phyloP scores from a whole-genome alignment of 23 tunicate genomes.

The Halocynthia aurantium region DNA sequence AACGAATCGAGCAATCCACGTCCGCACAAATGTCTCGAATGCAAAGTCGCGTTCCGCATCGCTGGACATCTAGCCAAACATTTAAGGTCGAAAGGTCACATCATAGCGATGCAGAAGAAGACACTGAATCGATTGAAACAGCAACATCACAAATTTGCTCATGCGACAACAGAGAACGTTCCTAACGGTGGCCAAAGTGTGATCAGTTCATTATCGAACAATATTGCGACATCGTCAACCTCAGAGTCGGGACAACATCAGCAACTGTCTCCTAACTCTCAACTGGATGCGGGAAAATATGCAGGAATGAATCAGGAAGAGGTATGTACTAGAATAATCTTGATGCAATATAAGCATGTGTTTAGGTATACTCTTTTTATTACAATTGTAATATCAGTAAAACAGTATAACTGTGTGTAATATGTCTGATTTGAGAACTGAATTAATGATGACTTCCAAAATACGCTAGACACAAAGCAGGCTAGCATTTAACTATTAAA shows the following conservation, averaged over 20 bases:
- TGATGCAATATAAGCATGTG: not conserved
- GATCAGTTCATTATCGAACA: not conserved
- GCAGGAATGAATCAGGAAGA: not conserved
- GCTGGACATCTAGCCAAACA: slow-evolving; percentile 90
- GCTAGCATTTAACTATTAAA: no score
- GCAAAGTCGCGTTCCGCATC: slow-evolving; percentile 78
- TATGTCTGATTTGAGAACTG: no score
- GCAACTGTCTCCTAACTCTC: not conserved
- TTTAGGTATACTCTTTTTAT: not conserved
- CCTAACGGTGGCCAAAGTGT: slow-evolving; percentile 13
- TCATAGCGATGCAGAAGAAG: slow-evolving; percentile 71
- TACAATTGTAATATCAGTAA: not conserved
- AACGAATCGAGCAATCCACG: slow-evolving; percentile 38
- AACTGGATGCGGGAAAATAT: no score
- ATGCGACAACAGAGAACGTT: not conserved
- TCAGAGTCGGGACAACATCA: slow-evolving; percentile 10
- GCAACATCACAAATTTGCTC: slow-evolving; percentile 13
- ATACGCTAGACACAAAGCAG: no score
- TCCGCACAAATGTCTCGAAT: slow-evolving; percentile 69
- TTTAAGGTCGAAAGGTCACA: slow-evolving; percentile 76
- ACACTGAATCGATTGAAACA: slow-evolving; percentile 62
- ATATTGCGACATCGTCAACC: not conserved
- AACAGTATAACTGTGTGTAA: no score
- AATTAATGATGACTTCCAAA: no score
- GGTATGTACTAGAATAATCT: not conserved